phyloP scores from a whole-genome alignment of 2,888 invertebrate species.

The Melanargia galathea region DNA sequence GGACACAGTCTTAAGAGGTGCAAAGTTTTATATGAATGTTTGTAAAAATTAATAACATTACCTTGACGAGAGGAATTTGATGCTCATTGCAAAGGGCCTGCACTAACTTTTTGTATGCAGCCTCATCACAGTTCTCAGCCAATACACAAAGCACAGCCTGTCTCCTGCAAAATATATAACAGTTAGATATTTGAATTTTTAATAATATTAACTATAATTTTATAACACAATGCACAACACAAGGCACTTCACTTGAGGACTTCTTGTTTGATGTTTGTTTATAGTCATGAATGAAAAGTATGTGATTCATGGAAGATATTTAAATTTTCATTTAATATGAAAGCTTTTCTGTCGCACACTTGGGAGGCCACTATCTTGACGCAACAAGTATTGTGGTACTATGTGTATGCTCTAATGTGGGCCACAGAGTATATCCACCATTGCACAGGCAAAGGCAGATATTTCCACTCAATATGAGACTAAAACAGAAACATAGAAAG shows the following conservation, averaged over 20 bases:
- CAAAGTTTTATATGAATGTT: background rate
- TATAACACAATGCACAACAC: too few species aligned
- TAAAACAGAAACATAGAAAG: constrained; percentile 65
- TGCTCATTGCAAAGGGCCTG: constrained; percentile 99
- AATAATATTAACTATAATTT: background rate
- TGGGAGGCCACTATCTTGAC: constrained; percentile 77
- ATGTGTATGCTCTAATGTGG: constrained; percentile 72
- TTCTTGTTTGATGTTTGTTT: too few species aligned
- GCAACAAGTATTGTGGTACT: constrained; percentile 69
- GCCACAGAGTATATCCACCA: constrained; percentile 57
- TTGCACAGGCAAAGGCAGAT: constrained; percentile 47
- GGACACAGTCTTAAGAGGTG: background rate
- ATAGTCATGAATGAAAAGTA: too few species aligned
- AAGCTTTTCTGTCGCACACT: constrained; percentile 68
- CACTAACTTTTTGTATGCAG: constrained; percentile 97
- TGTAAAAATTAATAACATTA: constrained; percentile 42
- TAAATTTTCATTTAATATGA: too few species aligned
- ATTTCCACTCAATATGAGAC: constrained; percentile 68
- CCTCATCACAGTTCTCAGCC: constrained; percentile 99
- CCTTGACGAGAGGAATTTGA: constrained; percentile 96
- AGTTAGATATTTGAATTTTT: background rate
- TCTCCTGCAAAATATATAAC: constrained; percentile 84
- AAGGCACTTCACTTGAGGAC: too few species aligned
- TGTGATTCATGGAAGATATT: too few species aligned
- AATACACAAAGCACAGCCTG: constrained; percentile 98